Conservation (phyloP, 2,797 vertebrate species). For the Borostomias antarcticus region DNA sequence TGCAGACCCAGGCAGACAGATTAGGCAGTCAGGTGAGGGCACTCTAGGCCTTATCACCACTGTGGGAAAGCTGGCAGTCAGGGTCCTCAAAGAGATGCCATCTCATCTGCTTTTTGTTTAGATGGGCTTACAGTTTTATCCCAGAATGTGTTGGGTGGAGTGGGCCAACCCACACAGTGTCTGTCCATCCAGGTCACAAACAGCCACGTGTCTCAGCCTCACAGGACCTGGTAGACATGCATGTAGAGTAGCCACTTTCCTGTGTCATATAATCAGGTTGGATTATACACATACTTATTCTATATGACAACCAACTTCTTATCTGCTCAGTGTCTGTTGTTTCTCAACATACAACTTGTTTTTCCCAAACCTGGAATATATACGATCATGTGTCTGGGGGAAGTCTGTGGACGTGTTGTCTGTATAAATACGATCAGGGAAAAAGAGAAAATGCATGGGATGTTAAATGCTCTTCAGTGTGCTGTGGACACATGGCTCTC, state of each 20-base stretch:
- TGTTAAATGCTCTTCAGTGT: slow-evolving; percentile 41
- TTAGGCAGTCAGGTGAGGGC: slow-evolving; percentile 25
- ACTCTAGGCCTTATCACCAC: slow-evolving; percentile 50
- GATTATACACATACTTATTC: slow-evolving; percentile 55
- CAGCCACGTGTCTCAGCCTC: slow-evolving; percentile 33
- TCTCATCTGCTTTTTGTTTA: slow-evolving; percentile 61
- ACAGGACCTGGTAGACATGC: slow-evolving; percentile 16
- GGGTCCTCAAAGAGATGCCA: slow-evolving; percentile 55
- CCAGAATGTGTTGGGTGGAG: slow-evolving; percentile 24
- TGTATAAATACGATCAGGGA: slow-evolving; percentile 56
- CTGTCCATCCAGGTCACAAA: slow-evolving; percentile 47
- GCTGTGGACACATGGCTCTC: slow-evolving; percentile 4
- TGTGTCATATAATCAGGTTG: slow-evolving; percentile 31
- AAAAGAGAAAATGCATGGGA: slow-evolving; percentile 52
- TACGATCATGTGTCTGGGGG: slow-evolving; percentile 41
- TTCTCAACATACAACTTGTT: slow-evolving; percentile 54
- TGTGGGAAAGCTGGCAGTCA: slow-evolving; percentile 42
- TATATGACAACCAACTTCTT: slow-evolving; percentile 49
- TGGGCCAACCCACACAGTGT: slow-evolving; percentile 37
- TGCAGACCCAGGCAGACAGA: slow-evolving; percentile 42
- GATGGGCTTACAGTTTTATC: slow-evolving; percentile 63
- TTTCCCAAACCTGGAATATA: slow-evolving; percentile 39
- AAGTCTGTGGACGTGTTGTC: slow-evolving; percentile 45
- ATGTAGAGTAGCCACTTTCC: slow-evolving; percentile 30
- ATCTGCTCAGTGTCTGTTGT: slow-evolving; percentile 52